A percentile compares a stretch with the other conserved stretches of the same genome.
These are phyloP conservation scores for Zhuqinia jingwanae DNA, from an alignment of 2,888 invertebrate species.

Conservation along the genomic window DNA sequence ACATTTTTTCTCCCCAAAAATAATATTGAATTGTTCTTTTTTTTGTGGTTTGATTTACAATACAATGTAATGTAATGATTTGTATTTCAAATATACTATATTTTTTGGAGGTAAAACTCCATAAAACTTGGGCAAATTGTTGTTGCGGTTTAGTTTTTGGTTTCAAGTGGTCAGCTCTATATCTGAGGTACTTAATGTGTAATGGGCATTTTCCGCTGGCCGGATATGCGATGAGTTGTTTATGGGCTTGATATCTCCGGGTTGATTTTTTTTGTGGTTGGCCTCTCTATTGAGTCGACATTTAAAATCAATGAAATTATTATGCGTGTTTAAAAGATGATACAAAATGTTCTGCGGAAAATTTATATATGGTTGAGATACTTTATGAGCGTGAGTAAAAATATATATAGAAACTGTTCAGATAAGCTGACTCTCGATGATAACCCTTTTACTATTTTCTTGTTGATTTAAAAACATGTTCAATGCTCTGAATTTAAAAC, in stretches of 20 bases:
- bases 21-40: background rate
- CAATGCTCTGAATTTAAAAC: no score
- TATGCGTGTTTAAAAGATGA: no score
- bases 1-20: slow-evolving; percentile 5
- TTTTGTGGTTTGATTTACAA: background rate
- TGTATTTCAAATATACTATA: background rate
- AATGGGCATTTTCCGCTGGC: slow-evolving; percentile 62
- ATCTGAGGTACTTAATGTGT: background rate
- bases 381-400: no score
- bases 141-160: background rate
- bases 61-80: no score
- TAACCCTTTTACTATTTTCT: no score
- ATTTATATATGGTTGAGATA: no score
- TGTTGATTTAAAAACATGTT: no score
- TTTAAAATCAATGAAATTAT: no score
- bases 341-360: no score
- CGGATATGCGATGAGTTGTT: slow-evolving; percentile 68
- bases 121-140: background rate
- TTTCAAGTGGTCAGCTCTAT: slow-evolving; percentile 53
- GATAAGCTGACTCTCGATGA: no score
- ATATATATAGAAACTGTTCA: no score
- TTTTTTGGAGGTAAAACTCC: slow-evolving; percentile 22
- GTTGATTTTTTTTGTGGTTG: slow-evolving; percentile 13
- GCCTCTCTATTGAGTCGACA: background rate
- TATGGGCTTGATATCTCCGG: slow-evolving; percentile 44